Percentiles rank a stretch among this genome's conserved stretches.
phyloP scores from a whole-genome alignment of 1,140 invertebrate genomes.

The Diuraphis noxia region DNA sequence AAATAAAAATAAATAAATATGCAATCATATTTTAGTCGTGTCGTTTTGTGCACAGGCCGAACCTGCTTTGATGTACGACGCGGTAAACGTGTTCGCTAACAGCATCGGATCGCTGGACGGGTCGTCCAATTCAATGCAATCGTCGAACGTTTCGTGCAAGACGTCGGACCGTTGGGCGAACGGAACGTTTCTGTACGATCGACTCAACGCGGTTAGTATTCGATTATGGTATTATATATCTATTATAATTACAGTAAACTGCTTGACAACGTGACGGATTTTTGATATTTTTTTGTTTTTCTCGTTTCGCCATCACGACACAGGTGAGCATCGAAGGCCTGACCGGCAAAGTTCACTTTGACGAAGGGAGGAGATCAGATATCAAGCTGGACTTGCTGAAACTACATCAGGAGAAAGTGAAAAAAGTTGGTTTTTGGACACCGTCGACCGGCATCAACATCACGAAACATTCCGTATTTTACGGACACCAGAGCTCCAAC shows the following conservation, averaged over 20 bases:
- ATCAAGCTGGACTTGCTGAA: slow-evolving; percentile 86
- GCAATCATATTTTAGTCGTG: neutral
- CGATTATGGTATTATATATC: no score
- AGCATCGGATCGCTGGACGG: slow-evolving; percentile 67
- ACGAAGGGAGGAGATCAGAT: slow-evolving; percentile 77
- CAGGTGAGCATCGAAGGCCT: slow-evolving; percentile 80
- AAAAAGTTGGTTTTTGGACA: slow-evolving; percentile 83
- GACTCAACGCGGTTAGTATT: slow-evolving; percentile 89
- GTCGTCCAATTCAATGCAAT: slow-evolving; percentile 61
- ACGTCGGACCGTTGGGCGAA: slow-evolving; percentile 77
- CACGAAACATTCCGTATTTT: slow-evolving; percentile 83
- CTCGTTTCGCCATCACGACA: neutral
- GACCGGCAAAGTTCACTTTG: slow-evolving; percentile 86
- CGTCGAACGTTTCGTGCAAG: slow-evolving; percentile 82
- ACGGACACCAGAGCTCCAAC: slow-evolving; percentile 78
- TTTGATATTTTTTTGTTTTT: neutral
- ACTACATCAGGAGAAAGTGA: slow-evolving; percentile 74
- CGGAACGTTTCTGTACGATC: slow-evolving; percentile 92
- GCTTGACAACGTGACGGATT: neutral
- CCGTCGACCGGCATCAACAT: slow-evolving; percentile 75
- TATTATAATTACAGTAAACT: no score
- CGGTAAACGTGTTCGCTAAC: slow-evolving; percentile 83
- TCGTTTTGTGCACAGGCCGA: slow-evolving; percentile 73
- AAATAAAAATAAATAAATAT: no score
- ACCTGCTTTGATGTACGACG: slow-evolving; percentile 88